Percentiles rank a stretch among this genome's conserved stretches.
Conservation (phyloP, 53 echinoderm and acorn worm species). For the Hippasteria phrygiana region DNA sequence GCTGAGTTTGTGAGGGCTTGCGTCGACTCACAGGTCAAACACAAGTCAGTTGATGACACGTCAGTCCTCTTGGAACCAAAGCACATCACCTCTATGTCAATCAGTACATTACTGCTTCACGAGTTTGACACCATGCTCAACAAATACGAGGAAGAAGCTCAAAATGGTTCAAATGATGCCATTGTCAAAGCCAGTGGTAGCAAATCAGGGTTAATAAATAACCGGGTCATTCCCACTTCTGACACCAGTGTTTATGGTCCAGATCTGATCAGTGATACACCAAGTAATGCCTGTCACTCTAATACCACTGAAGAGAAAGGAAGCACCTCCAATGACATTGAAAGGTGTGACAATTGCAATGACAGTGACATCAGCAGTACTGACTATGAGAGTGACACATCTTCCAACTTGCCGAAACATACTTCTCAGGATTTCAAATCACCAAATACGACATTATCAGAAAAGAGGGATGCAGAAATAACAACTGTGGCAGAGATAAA, state of each 20-base stretch:
- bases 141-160: neutral
- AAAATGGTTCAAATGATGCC: neutral
- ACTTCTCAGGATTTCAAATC: neutral
- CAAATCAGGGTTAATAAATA: neutral
- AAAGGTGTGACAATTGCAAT: conserved; percentile 11
- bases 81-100: conserved; percentile 23
- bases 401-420: neutral
- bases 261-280: conserved; percentile 17
- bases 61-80: neutral
- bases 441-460: neutral
- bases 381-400: conserved; percentile 52
- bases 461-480: neutral
- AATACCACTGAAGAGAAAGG: conserved; percentile 9
- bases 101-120: conserved; percentile 16
- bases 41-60: neutral
- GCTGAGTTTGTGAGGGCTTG: conserved; percentile 40
- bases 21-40: neutral
- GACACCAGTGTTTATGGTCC: neutral
- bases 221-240: neutral
- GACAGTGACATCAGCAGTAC: conserved; percentile 45
- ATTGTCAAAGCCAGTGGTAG: neutral
- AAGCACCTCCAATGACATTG: neutral
- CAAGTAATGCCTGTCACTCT: neutral
- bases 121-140: conserved; percentile 41
- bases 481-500: neutral